Base-by-base conservation (phyloP, 2,888 invertebrate species). In the Conus canariensis region DNA sequence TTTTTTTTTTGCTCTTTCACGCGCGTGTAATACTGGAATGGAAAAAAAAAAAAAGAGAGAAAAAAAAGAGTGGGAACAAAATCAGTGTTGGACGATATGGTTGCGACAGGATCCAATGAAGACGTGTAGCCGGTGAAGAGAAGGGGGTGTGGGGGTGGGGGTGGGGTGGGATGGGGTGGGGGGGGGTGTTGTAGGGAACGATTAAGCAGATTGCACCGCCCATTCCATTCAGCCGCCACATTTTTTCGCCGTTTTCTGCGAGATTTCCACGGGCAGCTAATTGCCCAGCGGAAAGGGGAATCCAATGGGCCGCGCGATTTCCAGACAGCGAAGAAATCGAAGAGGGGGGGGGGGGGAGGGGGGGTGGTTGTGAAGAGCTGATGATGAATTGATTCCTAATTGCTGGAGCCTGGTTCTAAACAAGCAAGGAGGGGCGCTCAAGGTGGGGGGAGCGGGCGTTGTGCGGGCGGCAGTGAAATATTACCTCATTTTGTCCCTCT, bases 331-430 rank as follows among this genome's bases (percentile, higher is more conserved):
- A 16, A 30, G 60, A 25, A 60, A 30, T 25, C 22, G 67, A 87
- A 87, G 70, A n/a, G 16, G 12, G 60, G 64, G 22, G 4, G 16
- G 59, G 85, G 85, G 64, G 83, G n/a, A 2, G 45, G 45, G 45
- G 45, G 45, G 45, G 45, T 45, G 45, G 45, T 1, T 3, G 45
- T 85, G 85, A 64, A n/a, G 60, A 60, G 85, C 30, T 60, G 60
- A 70, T 87, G 87, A 70, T 87, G 87, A 87, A 87, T 87, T 67
- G 70, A 70, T 87, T 87, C 87, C 70, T 87, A 67, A 87, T 87
- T 87, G 87, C 67, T 70, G 67, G 7, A 56, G 87, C 70, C 70
- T 87, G 19, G 87, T 30, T 85, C 87, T 70, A n/a, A 87, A 87
- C 87, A 70, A 70, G 87, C 70, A 56, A 56, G 56, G 45, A 70